Percentiles rank a stretch among this genome's conserved stretches.
phyloP scores from a whole-genome alignment of 2,113 vertebrate genomes.

The Scolopax mira region DNA sequence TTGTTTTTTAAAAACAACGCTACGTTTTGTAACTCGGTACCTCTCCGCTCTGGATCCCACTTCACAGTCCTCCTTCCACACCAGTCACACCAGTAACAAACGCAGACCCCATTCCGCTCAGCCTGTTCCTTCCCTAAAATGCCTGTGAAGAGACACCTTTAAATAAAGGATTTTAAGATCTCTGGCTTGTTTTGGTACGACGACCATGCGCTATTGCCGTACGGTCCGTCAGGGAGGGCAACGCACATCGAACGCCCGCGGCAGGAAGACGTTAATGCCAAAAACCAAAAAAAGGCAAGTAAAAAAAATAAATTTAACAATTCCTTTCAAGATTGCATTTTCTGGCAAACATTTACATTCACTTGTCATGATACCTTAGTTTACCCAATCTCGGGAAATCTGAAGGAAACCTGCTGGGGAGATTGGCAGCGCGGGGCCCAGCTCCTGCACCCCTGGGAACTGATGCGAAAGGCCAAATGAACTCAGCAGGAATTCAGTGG shows the following conservation, averaged over 20 bases:
- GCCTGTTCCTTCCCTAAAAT: slow-evolving; percentile 7
- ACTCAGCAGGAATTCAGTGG: neutral
- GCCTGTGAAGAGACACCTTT: slow-evolving; percentile 26
- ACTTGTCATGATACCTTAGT: slow-evolving; percentile 79
- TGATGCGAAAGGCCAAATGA: neutral
- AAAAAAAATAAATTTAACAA: neutral
- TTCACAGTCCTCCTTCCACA: neutral
- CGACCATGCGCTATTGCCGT: neutral
- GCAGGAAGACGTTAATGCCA: slow-evolving; percentile 38
- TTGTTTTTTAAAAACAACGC: neutral
- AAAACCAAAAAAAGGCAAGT: neutral
- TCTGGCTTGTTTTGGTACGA: slow-evolving; percentile 55
- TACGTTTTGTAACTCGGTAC: neutral
- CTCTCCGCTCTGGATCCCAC: neutral
- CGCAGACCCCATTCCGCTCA: neutral
- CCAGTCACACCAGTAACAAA: neutral
- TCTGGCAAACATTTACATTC: slow-evolving; percentile 91
- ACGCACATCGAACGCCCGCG: neutral
- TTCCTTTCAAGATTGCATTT: slow-evolving; percentile 33
- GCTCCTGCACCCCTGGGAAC: neutral
- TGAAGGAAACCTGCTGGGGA: slow-evolving; percentile 17
- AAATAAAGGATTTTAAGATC: slow-evolving; percentile 39
- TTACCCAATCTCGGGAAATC: slow-evolving; percentile 17
- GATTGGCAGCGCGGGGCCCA: neutral
- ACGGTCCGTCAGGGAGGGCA: neutral